Base-by-base conservation (phyloP, 2,888 invertebrate genomes). In the Mesorhabditis spiculigera region DNA sequence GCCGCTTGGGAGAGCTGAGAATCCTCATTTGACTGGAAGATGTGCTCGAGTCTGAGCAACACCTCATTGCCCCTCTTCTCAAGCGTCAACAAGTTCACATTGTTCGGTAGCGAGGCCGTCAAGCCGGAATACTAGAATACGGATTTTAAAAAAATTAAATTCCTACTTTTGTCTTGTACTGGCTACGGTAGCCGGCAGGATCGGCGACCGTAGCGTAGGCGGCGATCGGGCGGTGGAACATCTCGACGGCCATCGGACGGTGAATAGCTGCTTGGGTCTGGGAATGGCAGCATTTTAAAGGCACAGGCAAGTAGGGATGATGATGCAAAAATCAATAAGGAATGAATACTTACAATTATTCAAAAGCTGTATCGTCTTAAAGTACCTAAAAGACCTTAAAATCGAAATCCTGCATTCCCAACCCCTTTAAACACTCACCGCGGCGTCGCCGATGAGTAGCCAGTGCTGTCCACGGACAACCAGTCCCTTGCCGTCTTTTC, bases 21-120 rank as follows among this genome's bases (percentile, higher is more conserved):
- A 69, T 85, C 84, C 71, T 87, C 87, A 10, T 80, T 80, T 65
- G 77, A 78, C 66, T 83, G 77, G 72, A 75, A 87, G 73, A 87
- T 78, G 75, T 88, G 87, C 74, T 88, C 88, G 44, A 88, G 80
- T 71, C 88, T 76, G 10, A 88, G 72, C 41, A 88, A 81, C 58
- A 85, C 78, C 6, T 77, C 81, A 45, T 75, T 78, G 43, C 73
- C 70, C 83, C 85, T 86, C 71, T 84, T 85, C 69, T 87, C 87
- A 73, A 88, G 71, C 5, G 87, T 87, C 68, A 88, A 74, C 64
- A 88, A 69, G 72, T 88, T 86, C 4, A 88, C 84, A 77, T 77
- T 79, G 4, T 63, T 61, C 8, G 84, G 85, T 4, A 85, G 74
- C 6, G 76, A 70, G 13, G 44, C 28, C 4, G 28, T 70, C 6